Percentiles rank a stretch among this genome's conserved stretches.
phyloP scores from a whole-genome alignment of 2,113 vertebrate genomes.

The Rhodinocichla rosea region DNA sequence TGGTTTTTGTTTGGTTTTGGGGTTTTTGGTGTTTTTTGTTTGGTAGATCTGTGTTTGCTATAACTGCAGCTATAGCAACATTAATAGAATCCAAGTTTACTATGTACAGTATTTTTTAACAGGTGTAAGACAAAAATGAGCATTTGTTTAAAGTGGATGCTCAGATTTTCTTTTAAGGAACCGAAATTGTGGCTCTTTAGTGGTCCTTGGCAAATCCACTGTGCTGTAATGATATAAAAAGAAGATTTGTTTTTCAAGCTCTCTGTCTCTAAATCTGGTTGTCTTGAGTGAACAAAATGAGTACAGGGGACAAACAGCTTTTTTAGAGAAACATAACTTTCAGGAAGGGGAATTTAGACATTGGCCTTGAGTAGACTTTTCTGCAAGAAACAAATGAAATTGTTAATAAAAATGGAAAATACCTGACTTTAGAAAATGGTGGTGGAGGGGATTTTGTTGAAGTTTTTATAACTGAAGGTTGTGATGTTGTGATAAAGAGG shows the following conservation, averaged over 20 bases:
- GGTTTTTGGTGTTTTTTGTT: background rate
- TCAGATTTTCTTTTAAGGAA: background rate
- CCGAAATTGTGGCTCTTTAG: background rate
- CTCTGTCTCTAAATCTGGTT: background rate
- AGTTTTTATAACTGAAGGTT: background rate
- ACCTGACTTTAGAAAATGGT: background rate
- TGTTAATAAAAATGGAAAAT: background rate
- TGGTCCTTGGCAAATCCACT: background rate
- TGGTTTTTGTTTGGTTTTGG: background rate
- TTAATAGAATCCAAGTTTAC: background rate
- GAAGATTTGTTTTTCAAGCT: background rate
- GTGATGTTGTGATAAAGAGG: background rate
- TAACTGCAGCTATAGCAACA: background rate
- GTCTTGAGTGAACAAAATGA: background rate
- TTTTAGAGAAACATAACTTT: background rate
- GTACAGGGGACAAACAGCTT: background rate
- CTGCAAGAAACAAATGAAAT: background rate
- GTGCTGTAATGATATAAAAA: background rate
- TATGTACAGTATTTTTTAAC: background rate
- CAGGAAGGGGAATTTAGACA: accelerated
- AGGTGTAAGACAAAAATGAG: background rate
- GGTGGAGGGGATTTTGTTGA: background rate
- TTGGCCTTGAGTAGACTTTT: background rate
- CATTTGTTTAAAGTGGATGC: background rate
- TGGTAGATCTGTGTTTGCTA: background rate